Base-by-base conservation (phyloP, 2,888 invertebrate species). In the Drosophila birchii region DNA sequence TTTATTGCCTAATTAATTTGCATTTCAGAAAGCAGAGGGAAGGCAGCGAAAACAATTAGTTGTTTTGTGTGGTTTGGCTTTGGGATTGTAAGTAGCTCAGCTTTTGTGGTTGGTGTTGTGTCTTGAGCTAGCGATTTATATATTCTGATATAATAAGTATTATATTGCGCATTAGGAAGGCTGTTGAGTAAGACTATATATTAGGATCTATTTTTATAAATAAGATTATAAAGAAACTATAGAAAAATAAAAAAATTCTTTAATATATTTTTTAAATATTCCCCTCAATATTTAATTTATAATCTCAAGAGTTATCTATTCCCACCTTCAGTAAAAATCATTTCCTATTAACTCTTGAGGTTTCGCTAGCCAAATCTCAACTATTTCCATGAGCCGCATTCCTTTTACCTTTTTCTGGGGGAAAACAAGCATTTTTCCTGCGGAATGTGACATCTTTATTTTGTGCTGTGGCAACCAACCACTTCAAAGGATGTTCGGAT, bases 1-100 rank as follows among this genome's bases (percentile, higher is more conserved):
- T 54, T 53, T 53, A 57, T 43, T 68, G 63, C 18, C 55, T 16
- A 66, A 58, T 63, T 53, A 70, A 79, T 76, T 79, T 57, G 68
- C 82, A 81, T 79, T 76, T 56, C 20, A 18, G 47, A 20, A 58
- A 44, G 38, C 51, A 39, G 43, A 39, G 43, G 38, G 29, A 41
- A n/a, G 47, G 26, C 36, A 38, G 29, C 43, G 11, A 18, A 16
- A 47, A 45, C 45, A 45, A 67, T 63, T 45, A 55, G 71, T 49
- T 72, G 29, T 32, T 69, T 38, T 55, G 45, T 60, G 60, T 61
- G 62, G 62, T 63, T 61, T 45, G 45, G n/a, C 26, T 57, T 44
- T 44, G 47, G 32, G 23, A 29, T 34, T 51, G 16, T 18, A 26
- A 26, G 26, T 26, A 16, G 32, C 23, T 38, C 18, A 26, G 26